These are phyloP conservation scores for Hystrix cristata DNA, from an alignment of 2,113 vertebrate species.

Conservation along the genomic window DNA sequence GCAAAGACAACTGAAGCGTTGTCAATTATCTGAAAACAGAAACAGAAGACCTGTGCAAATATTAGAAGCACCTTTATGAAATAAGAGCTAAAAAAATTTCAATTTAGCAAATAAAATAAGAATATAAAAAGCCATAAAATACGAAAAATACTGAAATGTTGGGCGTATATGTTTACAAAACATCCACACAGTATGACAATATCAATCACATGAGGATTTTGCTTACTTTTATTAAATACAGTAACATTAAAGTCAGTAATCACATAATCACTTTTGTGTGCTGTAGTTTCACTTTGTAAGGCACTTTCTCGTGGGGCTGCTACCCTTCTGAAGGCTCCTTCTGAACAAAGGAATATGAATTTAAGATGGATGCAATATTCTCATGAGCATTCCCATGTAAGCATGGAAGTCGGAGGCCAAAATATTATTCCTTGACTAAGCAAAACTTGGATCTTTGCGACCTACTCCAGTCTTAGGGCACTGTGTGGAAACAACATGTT, in stretches of 20 bases:
- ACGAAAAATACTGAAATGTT: conserved; percentile 13
- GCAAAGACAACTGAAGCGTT: conserved; percentile 8
- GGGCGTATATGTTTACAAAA: neutral
- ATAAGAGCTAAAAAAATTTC: conserved; percentile 13
- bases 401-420: neutral
- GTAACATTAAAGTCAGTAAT: neutral
- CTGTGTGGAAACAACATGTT: conserved; percentile 6
- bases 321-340: neutral
- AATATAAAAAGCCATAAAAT: conserved; percentile 39
- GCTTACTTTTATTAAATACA: conserved; percentile 51
- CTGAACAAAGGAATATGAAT: neutral
- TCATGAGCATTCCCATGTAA: neutral
- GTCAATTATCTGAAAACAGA: conserved; percentile 31
- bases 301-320: neutral
- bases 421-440: neutral
- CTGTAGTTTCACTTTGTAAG: conserved; percentile 63
- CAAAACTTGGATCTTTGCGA: neutral
- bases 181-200: neutral
- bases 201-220: conserved; percentile 14
- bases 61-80: conserved; percentile 50
- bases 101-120: neutral
- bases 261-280: neutral
- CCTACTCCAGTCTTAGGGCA: neutral
- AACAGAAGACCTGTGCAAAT: conserved; percentile 55
- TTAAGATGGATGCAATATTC: neutral